phyloP scores from a whole-genome alignment of 1,140 invertebrate species.

The Frieseomelitta varia region DNA sequence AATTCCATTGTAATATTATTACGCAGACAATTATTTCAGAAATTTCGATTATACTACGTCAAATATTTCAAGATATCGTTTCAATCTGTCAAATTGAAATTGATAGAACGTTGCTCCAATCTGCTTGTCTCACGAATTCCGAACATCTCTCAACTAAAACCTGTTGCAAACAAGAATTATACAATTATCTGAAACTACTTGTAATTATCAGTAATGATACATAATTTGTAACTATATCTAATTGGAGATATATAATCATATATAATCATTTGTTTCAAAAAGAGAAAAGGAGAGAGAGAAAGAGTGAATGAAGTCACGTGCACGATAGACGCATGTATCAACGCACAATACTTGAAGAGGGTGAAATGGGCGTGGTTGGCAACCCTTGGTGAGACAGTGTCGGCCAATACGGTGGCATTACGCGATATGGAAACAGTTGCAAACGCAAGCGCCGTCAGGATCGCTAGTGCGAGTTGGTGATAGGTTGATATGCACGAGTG shows the following conservation, averaged over 20 bases:
- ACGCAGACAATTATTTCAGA: too few species aligned
- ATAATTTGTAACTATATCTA: background rate
- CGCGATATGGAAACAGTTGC: constrained; percentile 70
- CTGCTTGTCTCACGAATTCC: too few species aligned
- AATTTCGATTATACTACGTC: too few species aligned
- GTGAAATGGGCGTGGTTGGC: constrained; percentile 69
- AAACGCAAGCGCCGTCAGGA: constrained; percentile 73
- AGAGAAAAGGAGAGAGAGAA: background rate
- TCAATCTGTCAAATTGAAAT: too few species aligned
- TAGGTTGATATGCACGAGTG: constrained; percentile 51
- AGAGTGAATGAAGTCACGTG: background rate
- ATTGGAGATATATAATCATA: too few species aligned
- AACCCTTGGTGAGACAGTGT: constrained; percentile 54
- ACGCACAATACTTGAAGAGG: constrained; percentile 13
- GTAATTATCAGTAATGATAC: background rate
- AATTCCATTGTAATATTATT: too few species aligned
- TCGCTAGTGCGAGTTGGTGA: constrained; percentile 45
- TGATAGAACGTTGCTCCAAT: too few species aligned
- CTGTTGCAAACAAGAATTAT: background rate
- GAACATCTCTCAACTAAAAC: background rate
- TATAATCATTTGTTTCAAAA: background rate
- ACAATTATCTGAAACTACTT: background rate
- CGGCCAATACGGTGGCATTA: constrained; percentile 63
- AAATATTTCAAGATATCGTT: too few species aligned
- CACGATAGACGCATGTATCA: background rate